Conservation (phyloP, 2,113 vertebrate genomes). For the Eulacestoma nigropectus region DNA sequence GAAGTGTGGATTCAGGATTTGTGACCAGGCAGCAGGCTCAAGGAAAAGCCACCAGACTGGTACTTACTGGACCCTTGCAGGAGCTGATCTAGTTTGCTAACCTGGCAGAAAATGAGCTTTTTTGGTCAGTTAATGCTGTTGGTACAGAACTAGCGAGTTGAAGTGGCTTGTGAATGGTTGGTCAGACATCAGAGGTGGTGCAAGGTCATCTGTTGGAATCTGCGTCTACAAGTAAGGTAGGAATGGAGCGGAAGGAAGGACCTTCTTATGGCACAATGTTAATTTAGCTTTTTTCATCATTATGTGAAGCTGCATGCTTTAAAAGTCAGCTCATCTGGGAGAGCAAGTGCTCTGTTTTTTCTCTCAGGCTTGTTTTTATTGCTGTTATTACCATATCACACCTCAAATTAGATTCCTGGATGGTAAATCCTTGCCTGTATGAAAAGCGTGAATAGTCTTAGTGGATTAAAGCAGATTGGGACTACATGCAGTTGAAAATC, state of each 20-base stretch:
- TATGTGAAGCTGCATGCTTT: neutral
- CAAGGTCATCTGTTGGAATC: neutral
- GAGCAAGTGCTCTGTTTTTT: neutral
- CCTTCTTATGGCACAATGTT: neutral
- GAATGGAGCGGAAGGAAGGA: neutral
- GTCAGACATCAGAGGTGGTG: neutral
- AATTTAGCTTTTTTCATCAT: neutral
- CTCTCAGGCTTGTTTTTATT: neutral
- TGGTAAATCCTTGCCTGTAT: neutral
- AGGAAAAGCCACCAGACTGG: neutral
- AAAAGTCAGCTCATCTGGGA: neutral
- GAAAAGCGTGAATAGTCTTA: neutral
- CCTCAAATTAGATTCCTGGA: neutral
- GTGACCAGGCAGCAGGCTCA: neutral
- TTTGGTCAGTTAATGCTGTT: neutral
- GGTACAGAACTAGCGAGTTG: neutral
- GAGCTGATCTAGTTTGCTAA: neutral
- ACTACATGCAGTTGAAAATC: neutral
- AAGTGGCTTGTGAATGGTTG: neutral
- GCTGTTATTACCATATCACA: neutral
- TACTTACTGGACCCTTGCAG: neutral
- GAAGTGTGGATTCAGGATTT: neutral
- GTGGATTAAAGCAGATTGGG: neutral
- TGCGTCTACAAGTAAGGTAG: neutral
- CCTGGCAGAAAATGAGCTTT: neutral